Conservation (phyloP, 2,797 vertebrate genomes). For the Odontamblyopus lacepedii region DNA sequence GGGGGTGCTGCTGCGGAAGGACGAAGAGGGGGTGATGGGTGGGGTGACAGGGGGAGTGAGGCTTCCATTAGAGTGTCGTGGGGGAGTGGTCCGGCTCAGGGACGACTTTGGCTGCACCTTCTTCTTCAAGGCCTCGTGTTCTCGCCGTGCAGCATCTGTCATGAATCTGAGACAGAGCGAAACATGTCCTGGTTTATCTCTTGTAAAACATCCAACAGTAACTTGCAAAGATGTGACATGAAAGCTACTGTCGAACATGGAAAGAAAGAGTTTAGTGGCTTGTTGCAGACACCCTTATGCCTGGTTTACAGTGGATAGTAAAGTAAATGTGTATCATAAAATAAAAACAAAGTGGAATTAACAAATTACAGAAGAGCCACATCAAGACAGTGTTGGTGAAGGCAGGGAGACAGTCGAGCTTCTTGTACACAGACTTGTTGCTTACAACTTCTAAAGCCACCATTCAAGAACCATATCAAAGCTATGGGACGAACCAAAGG, state of each 20-base stretch:
- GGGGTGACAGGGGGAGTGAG: conserved; percentile 98
- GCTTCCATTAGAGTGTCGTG: conserved; percentile 93
- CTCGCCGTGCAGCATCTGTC: conserved; percentile 93
- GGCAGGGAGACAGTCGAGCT: conserved; percentile 59
- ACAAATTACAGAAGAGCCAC: conserved; percentile 71
- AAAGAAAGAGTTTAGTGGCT: conserved; percentile 34
- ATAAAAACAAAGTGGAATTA: conserved; percentile 70
- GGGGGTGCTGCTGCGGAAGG: conserved; percentile 95
- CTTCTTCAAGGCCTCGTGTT: conserved; percentile 92
- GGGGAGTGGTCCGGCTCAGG: conserved; percentile 88
- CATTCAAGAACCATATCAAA: conserved; percentile 65
- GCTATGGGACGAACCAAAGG: conserved; percentile 50
- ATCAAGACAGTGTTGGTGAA: conserved; percentile 68
- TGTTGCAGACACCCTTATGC: conserved; percentile 28
- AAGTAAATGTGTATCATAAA: conserved; percentile 72
- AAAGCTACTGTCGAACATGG: conserved; percentile 39
- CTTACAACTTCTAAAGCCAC: conserved; percentile 53
- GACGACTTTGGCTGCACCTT: conserved; percentile 94
- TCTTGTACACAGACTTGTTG: conserved; percentile 47
- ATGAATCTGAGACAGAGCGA: conserved; percentile 84
- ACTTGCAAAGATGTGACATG: conserved; percentile 14
- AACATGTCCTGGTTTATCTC: conserved; percentile 15
- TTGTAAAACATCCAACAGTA: not conserved
- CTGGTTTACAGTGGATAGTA: conserved; percentile 56
- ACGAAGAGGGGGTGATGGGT: conserved; percentile 96